Evolutionary conservation across 2,797 vertebrate genomes (phyloP).

Genomic region (Danio albolineatus): DNA sequence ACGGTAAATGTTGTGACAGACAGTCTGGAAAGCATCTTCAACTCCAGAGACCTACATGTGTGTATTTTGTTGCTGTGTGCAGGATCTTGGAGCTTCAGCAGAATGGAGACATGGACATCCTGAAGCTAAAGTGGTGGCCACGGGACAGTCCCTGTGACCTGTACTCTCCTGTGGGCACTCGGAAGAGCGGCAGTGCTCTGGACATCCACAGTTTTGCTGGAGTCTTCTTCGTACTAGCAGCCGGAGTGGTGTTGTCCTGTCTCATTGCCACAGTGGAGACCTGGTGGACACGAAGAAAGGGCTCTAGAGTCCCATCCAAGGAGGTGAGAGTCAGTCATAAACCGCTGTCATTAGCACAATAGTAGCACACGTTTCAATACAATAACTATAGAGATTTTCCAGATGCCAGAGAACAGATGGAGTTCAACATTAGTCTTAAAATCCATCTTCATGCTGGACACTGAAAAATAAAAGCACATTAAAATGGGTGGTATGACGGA

Average conservation of each 20-base stretch:
- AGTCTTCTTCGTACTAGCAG: slow-evolving; percentile 97
- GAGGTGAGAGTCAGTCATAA: slow-evolving; percentile 83
- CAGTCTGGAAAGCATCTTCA: neutral
- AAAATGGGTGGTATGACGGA: neutral
- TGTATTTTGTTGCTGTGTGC: slow-evolving; percentile 40
- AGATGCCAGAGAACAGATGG: neutral
- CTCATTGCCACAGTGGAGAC: slow-evolving; percentile 99
- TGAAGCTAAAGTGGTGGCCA: slow-evolving; percentile 99
- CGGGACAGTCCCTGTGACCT: slow-evolving; percentile 95
- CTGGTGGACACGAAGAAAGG: slow-evolving; percentile 98
- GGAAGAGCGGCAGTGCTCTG: slow-evolving; percentile 90
- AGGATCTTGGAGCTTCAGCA: slow-evolving; percentile 99
- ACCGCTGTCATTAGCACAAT: neutral
- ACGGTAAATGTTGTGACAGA: neutral
- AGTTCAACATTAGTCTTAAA: neutral
- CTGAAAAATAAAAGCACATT: neutral
- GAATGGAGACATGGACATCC: slow-evolving; percentile 95
- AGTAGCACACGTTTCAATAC: neutral
- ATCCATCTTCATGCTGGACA: neutral
- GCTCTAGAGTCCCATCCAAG: slow-evolving; percentile 96
- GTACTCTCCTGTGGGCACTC: slow-evolving; percentile 89
- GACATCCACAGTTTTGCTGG: slow-evolving; percentile 99
- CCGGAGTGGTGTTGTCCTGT: slow-evolving; percentile 95
- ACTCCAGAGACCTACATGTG: neutral
- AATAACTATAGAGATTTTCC: neutral